A percentile compares a stretch with the other conserved stretches of the same genome.
These are phyloP conservation scores for Abrostola triplasia DNA, from an alignment of 2,888 invertebrate genomes.

Conservation along the genomic window DNA sequence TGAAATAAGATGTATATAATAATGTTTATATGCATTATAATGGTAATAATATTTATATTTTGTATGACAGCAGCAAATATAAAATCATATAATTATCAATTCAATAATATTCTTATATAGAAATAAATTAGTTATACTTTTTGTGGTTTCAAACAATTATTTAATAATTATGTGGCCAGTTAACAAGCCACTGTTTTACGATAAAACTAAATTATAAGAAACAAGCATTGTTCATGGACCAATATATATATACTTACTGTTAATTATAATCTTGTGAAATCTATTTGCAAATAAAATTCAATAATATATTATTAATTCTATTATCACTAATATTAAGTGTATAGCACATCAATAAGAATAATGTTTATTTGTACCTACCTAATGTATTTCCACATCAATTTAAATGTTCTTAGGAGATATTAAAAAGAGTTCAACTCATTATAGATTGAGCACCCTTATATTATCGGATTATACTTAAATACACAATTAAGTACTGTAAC, in stretches of 20 bases:
- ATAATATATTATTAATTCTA: no score
- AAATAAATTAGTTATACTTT: slow-evolving; percentile 42
- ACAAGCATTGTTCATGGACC: no score
- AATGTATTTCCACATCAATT: not conserved
- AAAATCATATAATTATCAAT: slow-evolving; percentile 17
- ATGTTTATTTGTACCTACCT: not conserved
- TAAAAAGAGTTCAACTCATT: slow-evolving; percentile 1
- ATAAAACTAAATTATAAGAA: no score
- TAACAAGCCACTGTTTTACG: not conserved
- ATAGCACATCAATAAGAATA: not conserved
- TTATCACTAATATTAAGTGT: not conserved
- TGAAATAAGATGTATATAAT: slow-evolving; percentile 52
- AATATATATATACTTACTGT: no score
- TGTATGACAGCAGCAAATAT: slow-evolving; percentile 25
- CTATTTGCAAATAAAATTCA: no score
- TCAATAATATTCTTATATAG: slow-evolving; percentile 9
- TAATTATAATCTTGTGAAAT: no score
- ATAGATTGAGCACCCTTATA: slow-evolving; percentile 41
- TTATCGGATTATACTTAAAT: slow-evolving; percentile 9
- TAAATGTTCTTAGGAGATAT: not conserved
- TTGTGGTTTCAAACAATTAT: not conserved
- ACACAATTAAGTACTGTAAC: slow-evolving; percentile 31
- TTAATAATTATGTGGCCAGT: slow-evolving; percentile 5
- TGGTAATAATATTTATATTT: not conserved
- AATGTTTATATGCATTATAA: slow-evolving; percentile 1